Evolutionary conservation across 2,113 vertebrate species (phyloP).

Genomic region (Hippopotamus amphibius): DNA sequence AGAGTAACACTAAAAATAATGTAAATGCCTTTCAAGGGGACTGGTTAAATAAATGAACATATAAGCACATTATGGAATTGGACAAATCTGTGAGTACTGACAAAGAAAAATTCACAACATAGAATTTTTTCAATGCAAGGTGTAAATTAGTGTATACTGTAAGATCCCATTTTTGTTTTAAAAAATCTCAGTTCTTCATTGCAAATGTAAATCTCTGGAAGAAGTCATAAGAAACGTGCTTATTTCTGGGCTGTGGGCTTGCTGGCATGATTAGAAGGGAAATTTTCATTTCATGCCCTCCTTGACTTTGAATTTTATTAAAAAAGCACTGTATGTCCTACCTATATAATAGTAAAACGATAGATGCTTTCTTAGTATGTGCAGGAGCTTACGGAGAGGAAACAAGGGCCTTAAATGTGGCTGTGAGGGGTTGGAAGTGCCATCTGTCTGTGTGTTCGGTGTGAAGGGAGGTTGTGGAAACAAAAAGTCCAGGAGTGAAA

Average conservation of each 20-base stretch:
- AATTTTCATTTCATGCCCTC: not conserved
- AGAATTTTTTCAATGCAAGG: not conserved
- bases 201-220: not conserved
- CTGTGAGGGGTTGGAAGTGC: too few species aligned
- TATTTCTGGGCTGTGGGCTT: not conserved
- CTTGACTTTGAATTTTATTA: conserved; percentile 17
- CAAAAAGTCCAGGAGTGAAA: not conserved
- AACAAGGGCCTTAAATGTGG: not conserved
- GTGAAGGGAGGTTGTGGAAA: not conserved
- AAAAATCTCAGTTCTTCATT: conserved; percentile 16
- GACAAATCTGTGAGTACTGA: not conserved
- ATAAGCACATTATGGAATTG: not conserved
- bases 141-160: not conserved
- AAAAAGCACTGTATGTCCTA: not conserved
- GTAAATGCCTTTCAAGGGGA: not conserved
- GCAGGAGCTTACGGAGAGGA: not conserved
- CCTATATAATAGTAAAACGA: not conserved
- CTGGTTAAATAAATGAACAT: not conserved
- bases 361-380: not conserved
- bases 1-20: not conserved
- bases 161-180: not conserved
- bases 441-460: not conserved
- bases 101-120: not conserved
- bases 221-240: not conserved
- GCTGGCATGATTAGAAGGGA: not conserved